Evolutionary conservation across 2,113 vertebrate genomes (phyloP), one percentile per base, ranked within the genome.

Genomic region (Centropus bengalensis): DNA sequence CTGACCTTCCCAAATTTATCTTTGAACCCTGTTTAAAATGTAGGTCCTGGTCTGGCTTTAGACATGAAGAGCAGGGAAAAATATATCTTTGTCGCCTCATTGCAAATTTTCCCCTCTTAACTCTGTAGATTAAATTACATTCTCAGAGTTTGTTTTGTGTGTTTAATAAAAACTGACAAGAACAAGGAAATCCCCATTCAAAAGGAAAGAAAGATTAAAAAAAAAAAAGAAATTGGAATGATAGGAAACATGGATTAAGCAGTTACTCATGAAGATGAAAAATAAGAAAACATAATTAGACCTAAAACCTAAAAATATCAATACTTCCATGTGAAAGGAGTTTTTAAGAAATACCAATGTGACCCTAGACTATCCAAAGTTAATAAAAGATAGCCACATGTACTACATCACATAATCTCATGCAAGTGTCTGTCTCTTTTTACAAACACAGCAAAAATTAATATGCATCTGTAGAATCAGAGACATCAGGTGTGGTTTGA

Each of bases 231-330:
- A 55, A n/a, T 6, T 66, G 33, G 19, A 73, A 33, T 85, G 12
- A 80, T 16, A 2, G 58, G 45, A 33, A 1, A 0, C 5, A 21
- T 3, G 1, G 8, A 4, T 86, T 77, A 81, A 80, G 21, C 3
- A 82, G 30, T 3, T 70, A 89, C 2, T 58, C 20, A 17, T 9
- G 4, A 68, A 71, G 5, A 40, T 12, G 33, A 38, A 68, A 91
- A 92, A 55, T 8, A 21, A n/a, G 11, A 45, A 36, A 79, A 75
- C 14, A 5, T 22, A 67, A 70, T 33, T 40, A 64, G 11, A 5
- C 8, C 12, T 33, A 42, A 78, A 77, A 89, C 4, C 18, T 67
- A 62, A 66, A 88, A 86, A 58, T 33, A 59, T 1, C 18, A 47
- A 27, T 49, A 9, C 14, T 89, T 54, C 54, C 3, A 0, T 62